Evolutionary conservation across 2,888 invertebrate genomes (phyloP).

Genomic region (Habroteleia sp.): DNA sequence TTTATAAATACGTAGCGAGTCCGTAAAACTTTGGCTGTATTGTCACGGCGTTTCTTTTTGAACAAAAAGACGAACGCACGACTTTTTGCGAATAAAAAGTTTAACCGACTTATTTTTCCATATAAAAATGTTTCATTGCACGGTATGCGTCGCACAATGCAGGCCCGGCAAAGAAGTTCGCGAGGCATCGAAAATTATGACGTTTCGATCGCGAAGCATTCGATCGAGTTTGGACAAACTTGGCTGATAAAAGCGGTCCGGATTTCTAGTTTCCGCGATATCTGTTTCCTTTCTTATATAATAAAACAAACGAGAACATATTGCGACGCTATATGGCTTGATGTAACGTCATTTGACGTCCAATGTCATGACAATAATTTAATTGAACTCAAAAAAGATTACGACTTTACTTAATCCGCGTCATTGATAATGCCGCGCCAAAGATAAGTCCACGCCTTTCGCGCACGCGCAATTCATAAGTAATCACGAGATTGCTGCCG

Average conservation of each 20-base stretch:
- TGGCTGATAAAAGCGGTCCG: neutral
- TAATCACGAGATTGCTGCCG: conserved; percentile 26
- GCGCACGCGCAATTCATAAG: conserved; percentile 10
- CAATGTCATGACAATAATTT: conserved; percentile 13
- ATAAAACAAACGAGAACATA: neutral
- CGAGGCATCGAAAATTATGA: conserved; percentile 39
- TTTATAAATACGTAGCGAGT: conserved; percentile 53
- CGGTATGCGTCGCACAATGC: conserved; percentile 32
- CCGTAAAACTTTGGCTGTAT: conserved; percentile 37
- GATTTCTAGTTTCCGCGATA: neutral
- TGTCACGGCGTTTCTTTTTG: conserved; percentile 44
- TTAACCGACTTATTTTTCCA: conserved; percentile 52
- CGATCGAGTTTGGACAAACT: conserved; percentile 32
- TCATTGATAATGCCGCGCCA: conserved; percentile 1
- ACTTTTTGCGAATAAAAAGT: conserved; percentile 47
- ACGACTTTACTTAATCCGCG: conserved; percentile 36
- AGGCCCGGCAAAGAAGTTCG: conserved; percentile 20
- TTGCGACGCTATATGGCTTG: neutral
- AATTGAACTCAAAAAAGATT: conserved; percentile 23
- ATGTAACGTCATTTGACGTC: too few species aligned
- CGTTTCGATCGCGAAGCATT: conserved; percentile 30
- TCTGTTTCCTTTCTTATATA: too few species aligned
- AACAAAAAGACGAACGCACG: conserved; percentile 45
- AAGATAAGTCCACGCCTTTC: conserved; percentile 1
- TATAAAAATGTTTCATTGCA: conserved; percentile 48